A percentile compares a stretch with the other conserved stretches of the same genome.
phyloP scores from a whole-genome alignment of 2,797 vertebrate species.

The Bucorvus abyssinicus region DNA sequence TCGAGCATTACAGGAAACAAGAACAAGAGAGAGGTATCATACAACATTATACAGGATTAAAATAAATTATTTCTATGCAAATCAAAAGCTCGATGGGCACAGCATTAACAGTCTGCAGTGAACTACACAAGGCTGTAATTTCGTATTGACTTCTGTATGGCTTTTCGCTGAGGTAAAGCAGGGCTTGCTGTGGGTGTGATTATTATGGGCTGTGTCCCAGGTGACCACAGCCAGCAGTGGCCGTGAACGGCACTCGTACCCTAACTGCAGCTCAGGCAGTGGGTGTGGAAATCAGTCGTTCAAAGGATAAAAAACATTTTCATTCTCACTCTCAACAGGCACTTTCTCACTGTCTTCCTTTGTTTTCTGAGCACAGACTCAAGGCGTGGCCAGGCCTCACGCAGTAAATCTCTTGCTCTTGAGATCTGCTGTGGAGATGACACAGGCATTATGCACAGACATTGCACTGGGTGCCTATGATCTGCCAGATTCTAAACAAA shows the following conservation, averaged over 20 bases:
- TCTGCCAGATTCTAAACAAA: constrained; percentile 68
- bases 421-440: constrained; percentile 43
- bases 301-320: background rate
- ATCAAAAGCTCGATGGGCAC: background rate
- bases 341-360: background rate
- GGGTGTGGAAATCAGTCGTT: background rate
- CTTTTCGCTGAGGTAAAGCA: background rate
- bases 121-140: fast-evolving
- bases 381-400: constrained; percentile 21
- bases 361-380: background rate
- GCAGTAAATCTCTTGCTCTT: constrained; percentile 27
- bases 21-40: background rate
- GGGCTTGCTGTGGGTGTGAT: background rate
- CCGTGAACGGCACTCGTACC: background rate
- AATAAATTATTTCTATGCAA: background rate
- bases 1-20: background rate
- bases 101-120: background rate
- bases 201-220: background rate
- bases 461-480: background rate
- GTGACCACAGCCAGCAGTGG: background rate
- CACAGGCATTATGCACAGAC: constrained; percentile 37
- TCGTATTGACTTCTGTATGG: background rate
- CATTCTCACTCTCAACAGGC: background rate
- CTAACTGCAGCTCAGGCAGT: background rate
- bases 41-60: background rate